A percentile compares a stretch with the other conserved stretches of the same genome.
phyloP scores from a whole-genome alignment of 1,140 invertebrate genomes.

The Panagrolaimus sp. region DNA sequence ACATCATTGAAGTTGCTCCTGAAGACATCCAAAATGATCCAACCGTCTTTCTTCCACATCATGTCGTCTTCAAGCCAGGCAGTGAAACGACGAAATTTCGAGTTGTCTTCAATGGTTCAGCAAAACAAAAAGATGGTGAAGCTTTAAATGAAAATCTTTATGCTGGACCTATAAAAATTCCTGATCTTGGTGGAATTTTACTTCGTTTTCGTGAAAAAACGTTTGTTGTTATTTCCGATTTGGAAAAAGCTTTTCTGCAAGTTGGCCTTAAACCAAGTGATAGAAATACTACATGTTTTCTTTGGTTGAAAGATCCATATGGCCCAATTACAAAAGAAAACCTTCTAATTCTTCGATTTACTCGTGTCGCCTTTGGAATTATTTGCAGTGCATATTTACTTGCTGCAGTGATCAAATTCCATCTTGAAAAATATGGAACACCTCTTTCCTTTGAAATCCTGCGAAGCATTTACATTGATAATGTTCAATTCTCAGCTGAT shows the following conservation, averaged over 20 bases:
- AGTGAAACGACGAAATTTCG: not conserved
- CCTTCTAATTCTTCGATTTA: constrained; percentile 21
- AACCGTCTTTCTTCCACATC: not conserved
- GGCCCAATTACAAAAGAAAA: constrained; percentile 15
- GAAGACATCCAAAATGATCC: not conserved
- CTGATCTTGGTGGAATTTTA: not conserved
- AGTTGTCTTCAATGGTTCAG: not conserved
- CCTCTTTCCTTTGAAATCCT: constrained; percentile 10
- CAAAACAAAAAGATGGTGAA: not conserved
- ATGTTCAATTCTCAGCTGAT: constrained; percentile 14
- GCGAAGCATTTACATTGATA: constrained; percentile 27
- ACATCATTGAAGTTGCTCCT: not conserved
- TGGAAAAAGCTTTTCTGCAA: not conserved
- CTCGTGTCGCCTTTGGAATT: constrained; percentile 31
- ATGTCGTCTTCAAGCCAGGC: too few species aligned
- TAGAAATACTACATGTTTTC: not conserved
- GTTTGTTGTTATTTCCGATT: not conserved
- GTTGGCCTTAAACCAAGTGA: not conserved
- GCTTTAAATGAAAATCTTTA: not conserved
- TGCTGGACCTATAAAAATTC: not conserved
- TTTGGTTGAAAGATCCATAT: not conserved
- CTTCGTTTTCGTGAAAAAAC: not conserved
- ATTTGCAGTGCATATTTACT: constrained; percentile 27
- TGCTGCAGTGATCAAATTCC: constrained; percentile 24
- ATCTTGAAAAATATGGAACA: constrained; percentile 18